phyloP scores from a whole-genome alignment of 1,140 invertebrate species.

The Pseudomyrmex dendroicus region DNA sequence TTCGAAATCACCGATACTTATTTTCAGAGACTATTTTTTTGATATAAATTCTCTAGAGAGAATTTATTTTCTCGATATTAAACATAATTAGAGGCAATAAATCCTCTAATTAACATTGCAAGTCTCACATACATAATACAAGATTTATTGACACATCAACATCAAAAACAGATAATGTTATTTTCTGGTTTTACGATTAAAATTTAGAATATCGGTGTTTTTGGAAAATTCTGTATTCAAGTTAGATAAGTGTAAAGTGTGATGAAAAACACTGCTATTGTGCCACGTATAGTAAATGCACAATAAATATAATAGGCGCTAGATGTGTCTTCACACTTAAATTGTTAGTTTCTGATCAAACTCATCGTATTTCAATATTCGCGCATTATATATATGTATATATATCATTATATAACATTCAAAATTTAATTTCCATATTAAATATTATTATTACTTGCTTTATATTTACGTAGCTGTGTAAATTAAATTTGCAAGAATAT shows the following conservation, averaged over 20 bases:
- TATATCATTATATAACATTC: neutral
- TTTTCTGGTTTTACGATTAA: slow-evolving; percentile 11
- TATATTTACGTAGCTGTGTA: neutral
- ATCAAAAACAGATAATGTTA: neutral
- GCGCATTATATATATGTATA: neutral
- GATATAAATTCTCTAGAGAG: neutral
- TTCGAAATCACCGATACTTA: slow-evolving; percentile 5
- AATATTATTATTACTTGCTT: neutral
- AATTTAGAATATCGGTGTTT: slow-evolving; percentile 1
- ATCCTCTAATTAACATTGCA: too few species aligned
- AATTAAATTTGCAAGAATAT: neutral
- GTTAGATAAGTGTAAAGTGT: slow-evolving; percentile 35
- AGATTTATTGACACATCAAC: neutral
- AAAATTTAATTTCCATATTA: neutral
- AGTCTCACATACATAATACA: neutral
- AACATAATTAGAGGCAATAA: neutral
- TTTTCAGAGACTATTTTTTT: neutral
- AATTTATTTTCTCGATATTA: neutral
- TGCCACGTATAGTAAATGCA: slow-evolving; percentile 36
- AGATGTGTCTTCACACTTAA: neutral
- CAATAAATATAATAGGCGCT: neutral
- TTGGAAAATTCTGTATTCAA: slow-evolving; percentile 22
- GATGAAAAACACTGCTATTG: slow-evolving; percentile 41
- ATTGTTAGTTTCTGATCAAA: slow-evolving; percentile 13
- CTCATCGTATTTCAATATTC: neutral